These are phyloP conservation scores for Corythornis vintsioides DNA, from an alignment of 2,113 vertebrate genomes.

Conservation along the genomic window DNA sequence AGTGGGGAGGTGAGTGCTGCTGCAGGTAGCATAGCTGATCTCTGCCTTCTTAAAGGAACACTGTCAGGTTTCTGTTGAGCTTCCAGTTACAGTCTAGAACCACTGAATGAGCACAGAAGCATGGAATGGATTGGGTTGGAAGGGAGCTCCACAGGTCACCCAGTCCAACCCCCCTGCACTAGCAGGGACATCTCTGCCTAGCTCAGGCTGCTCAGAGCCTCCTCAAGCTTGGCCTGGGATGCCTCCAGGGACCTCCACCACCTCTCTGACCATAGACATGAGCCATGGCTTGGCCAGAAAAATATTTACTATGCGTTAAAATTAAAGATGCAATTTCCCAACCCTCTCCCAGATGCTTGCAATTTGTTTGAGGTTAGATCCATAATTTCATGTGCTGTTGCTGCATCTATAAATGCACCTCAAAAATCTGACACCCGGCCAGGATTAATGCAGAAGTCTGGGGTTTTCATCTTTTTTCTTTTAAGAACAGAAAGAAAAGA, in stretches of 20 bases:
- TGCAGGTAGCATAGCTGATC: not conserved
- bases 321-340: not conserved
- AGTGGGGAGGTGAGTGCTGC: not conserved
- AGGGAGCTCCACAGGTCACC: too few relatives aligned
- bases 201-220: too few relatives aligned
- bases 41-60: constrained; percentile 16
- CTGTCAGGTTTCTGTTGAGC: not conserved
- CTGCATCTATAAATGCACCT: not conserved
- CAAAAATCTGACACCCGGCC: not conserved
- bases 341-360: not conserved
- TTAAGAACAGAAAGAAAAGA: not conserved
- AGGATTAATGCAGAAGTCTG: not conserved
- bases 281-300: not conserved
- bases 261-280: too few relatives aligned
- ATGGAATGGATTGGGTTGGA: too few relatives aligned
- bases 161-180: too few relatives aligned
- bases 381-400: not conserved
- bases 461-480: not conserved
- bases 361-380: not conserved
- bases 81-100: not conserved
- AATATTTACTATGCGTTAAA: not conserved
- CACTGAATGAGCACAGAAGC: too few relatives aligned
- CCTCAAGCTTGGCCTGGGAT: too few relatives aligned
- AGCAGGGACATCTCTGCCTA: too few relatives aligned
- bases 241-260: too few relatives aligned